Evolutionary conservation across 2,888 invertebrate genomes (phyloP).

Genomic region (Toxonevra muliebris): DNA sequence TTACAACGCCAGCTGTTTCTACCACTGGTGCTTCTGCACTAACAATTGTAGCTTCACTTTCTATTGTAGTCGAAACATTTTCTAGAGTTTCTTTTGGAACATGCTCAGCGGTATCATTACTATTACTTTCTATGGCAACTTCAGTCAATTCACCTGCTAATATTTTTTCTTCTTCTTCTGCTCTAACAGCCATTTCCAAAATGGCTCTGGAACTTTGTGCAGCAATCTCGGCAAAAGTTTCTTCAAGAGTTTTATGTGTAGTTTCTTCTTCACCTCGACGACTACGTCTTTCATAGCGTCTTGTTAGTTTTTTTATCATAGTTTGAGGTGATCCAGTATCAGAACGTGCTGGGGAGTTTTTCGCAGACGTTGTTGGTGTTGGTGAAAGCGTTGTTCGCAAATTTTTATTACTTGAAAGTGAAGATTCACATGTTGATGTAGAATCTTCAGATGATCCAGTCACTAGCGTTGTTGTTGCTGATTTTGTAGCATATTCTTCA

Average conservation of each 20-base stretch:
- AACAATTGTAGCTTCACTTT: not conserved
- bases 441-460: not conserved
- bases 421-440: not conserved
- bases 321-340: conserved; percentile 33
- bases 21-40: not conserved
- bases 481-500: not conserved
- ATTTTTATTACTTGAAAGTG: not conserved
- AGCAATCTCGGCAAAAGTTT: conserved; percentile 47
- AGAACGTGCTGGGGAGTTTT: conserved; percentile 34
- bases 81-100: not conserved
- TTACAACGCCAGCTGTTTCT: not conserved
- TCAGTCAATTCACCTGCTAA: not conserved
- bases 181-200: conserved; percentile 34
- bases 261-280: conserved; percentile 36
- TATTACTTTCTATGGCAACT: not conserved
- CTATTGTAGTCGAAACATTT: not conserved
- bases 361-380: conserved; percentile 19
- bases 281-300: conserved; percentile 43
- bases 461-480: not conserved
- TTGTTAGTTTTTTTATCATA: conserved; percentile 34
- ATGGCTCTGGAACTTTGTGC: conserved; percentile 43
- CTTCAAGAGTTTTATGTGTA: conserved; percentile 43
- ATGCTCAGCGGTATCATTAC: not conserved
- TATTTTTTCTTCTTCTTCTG: conserved; percentile 9
- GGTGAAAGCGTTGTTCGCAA: not conserved